Evolutionary conservation across 2,888 invertebrate genomes (phyloP).

Genomic region (Lycia hirtaria): DNA sequence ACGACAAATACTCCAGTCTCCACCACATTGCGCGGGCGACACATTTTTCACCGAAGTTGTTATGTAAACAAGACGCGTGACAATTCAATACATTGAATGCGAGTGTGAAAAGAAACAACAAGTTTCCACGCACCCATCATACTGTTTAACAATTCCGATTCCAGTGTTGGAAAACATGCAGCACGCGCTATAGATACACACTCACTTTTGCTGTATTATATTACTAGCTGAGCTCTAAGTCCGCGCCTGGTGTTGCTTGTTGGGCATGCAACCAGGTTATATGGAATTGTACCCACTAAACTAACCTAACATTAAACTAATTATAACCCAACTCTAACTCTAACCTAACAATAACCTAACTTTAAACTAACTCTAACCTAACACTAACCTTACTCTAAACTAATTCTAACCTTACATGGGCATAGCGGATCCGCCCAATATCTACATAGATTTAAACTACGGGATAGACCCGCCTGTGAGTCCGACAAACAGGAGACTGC

Average conservation of each 20-base stretch:
- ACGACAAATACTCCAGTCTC: not conserved
- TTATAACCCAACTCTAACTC: too few relatives aligned
- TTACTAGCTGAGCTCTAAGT: not conserved
- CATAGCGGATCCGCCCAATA: too few relatives aligned
- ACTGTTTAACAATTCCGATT: slow-evolving; percentile 75
- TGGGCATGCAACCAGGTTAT: too few relatives aligned
- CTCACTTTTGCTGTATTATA: slow-evolving; percentile 10
- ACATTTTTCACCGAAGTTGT: slow-evolving; percentile 66
- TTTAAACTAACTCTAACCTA: too few relatives aligned
- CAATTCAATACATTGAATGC: slow-evolving; percentile 44
- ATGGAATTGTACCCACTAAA: too few relatives aligned
- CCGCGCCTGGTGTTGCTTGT: not conserved
- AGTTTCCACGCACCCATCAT: slow-evolving; percentile 53
- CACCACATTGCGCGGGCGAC: not conserved
- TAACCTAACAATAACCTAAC: too few relatives aligned
- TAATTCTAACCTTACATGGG: too few relatives aligned
- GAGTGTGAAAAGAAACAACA: slow-evolving; percentile 55
- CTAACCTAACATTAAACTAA: too few relatives aligned
- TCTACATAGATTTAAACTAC: too few relatives aligned
- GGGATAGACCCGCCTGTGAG: too few relatives aligned
- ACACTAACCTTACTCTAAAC: too few relatives aligned
- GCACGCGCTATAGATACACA: slow-evolving; percentile 55
- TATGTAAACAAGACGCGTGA: slow-evolving; percentile 66
- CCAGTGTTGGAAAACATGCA: slow-evolving; percentile 56
- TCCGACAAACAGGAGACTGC: too few relatives aligned